Evolutionary conservation across 2,797 vertebrate genomes (phyloP), one percentile per base, ranked within the genome.

Genomic region (Carcharodon carcharias): DNA sequence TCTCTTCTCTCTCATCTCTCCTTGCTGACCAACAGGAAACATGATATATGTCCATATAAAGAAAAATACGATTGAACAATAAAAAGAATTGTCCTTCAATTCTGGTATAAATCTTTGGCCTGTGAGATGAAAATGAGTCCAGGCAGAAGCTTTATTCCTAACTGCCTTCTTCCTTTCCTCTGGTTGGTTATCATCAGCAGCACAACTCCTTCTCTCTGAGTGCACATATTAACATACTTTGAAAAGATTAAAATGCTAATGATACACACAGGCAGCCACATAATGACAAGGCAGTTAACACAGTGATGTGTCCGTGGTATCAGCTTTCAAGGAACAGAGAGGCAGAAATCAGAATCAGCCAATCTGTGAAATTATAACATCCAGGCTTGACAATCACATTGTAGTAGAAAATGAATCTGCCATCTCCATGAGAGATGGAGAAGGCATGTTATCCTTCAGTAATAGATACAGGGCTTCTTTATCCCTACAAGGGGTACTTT

Each of bases 221-320:
- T 21, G n/a, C 91, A 93, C n/a, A 14, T 45, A 93, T 63, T 93
- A 93, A 93, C 67, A 63, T 65, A 93, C 61, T 67, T 67, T 67
- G 91, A 63, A 93, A 93, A 93, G 91, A 93, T 93, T 93, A 93
- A 93, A 93, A 93, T 93, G 91, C 91, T 93, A 93, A 93, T 93
- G 91, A 67, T 67, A 9, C 61, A 93, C n/a, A 67, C 91, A 67
- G n/a, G 91, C 91, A 67, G 91, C 91, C 35, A 18, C n/a, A 93
- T 63, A 93, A n/a, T 93, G 63, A 67, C 91, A 67, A 23, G n/a
- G 63, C 61, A 93, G 31, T 67, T 63, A 93, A 93, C 40, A 40
- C n/a, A 28, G 40, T 65, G 63, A 67, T 67, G 91, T 40, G 63
- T 45, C 21, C 21, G 63, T 67, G 61, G 40, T 93, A 93, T 93